These are phyloP conservation scores for Troides helena DNA, from an alignment of 2,888 invertebrate genomes.

Conservation along the genomic window DNA sequence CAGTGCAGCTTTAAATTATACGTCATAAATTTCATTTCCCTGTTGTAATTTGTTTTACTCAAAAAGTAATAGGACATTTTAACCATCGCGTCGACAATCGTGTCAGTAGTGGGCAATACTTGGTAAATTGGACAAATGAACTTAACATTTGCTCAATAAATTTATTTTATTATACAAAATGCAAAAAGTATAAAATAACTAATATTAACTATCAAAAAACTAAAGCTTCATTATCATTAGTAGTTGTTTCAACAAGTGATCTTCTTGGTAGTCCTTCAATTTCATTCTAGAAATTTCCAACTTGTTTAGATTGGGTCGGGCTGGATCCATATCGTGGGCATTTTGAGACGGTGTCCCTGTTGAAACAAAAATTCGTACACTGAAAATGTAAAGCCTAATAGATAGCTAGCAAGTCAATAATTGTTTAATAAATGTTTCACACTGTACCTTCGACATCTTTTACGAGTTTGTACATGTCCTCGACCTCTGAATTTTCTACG, in stretches of 20 bases:
- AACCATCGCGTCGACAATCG: no score
- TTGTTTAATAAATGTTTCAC: neutral
- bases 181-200: slow-evolving; percentile 30
- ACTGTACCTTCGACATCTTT: slow-evolving; percentile 27
- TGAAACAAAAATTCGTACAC: neutral
- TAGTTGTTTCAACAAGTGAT: slow-evolving; percentile 53
- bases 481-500: slow-evolving; percentile 39
- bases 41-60: no score
- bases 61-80: no score
- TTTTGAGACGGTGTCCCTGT: neutral
- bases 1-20: no score
- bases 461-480: neutral
- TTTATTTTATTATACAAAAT: slow-evolving; percentile 17
- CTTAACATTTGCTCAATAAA: neutral
- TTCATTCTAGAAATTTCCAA: slow-evolving; percentile 10
- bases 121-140: neutral
- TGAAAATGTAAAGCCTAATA: neutral
- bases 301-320: neutral
- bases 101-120: neutral
- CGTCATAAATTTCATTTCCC: no score
- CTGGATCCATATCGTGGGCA: neutral
- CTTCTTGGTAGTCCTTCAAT: slow-evolving; percentile 37
- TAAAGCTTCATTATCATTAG: slow-evolving; percentile 43
- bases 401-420: neutral
- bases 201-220: neutral